Base-by-base conservation (phyloP, 1,140 invertebrate genomes). In the Drosophila oshimai region DNA sequence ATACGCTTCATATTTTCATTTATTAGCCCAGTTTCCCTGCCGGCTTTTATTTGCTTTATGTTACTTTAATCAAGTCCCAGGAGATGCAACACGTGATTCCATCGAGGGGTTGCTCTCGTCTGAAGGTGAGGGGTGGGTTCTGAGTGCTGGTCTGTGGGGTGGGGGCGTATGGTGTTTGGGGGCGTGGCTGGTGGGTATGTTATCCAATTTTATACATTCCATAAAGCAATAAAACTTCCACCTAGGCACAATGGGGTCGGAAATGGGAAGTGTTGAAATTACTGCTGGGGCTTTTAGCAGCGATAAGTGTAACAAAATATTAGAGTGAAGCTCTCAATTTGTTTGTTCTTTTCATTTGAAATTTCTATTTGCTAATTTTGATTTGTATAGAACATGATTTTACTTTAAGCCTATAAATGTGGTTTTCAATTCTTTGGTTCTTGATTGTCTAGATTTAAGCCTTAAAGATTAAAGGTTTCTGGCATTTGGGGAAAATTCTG, bases 31-130 rank as follows among this genome's bases (percentile, higher is more conserved):
- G 67, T 75, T 80, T 65, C 54, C 37, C 65, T 74, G 41, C 37
- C 46, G 42, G 58, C 34, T 74, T 65, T 84, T 86, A 86, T 87
- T 87, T 89, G 84, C 84, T 88, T 87, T 87, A 87, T 87, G 81
- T 42, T 57, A 39, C 78, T 86, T 90, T 90, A 90, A 90, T 89
- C 84, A 90, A 84, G 73, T 90, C 88, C 83, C 88, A 61, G 42
- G 88, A 89, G 88, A 90, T 88, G 87, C 88, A 90, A 90, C 88
- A 90, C 88, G 88, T 90, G 87, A 89, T 67, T 75, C 46, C 70
- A 74, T 31, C 49, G 57, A 65, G 70, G 80, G 71, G 71, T 67
- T 34, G 70, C 39, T 69, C 28, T 20, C 33, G 39, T 20, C 17
- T 4, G 9, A 33, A 37, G 46, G 37, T 45, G 46, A 17, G 31